These are phyloP conservation scores for Silurus aristotelis DNA, from an alignment of 2,797 vertebrate species.

Conservation along the genomic window DNA sequence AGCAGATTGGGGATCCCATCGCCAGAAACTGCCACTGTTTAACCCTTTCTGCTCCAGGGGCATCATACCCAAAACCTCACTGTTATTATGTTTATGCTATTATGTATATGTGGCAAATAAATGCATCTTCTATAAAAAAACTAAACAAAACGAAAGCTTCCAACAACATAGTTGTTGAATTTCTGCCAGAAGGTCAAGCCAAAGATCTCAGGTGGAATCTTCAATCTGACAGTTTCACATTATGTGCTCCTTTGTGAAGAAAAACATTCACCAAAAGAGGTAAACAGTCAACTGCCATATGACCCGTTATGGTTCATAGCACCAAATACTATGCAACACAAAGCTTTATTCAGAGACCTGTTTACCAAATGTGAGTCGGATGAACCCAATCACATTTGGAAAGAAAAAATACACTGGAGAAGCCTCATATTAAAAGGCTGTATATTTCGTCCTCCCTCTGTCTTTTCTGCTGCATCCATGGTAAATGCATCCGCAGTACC, in stretches of 20 bases:
- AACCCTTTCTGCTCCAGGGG: too few relatives aligned
- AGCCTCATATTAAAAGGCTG: neutral
- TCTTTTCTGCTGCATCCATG: neutral
- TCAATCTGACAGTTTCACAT: neutral
- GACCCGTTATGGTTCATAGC: neutral
- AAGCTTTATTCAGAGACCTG: neutral
- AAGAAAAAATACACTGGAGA: neutral
- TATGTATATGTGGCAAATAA: too few relatives aligned
- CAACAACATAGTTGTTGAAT: neutral
- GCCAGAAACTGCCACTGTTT: too few relatives aligned
- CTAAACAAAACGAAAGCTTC: neutral
- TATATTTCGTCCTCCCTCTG: neutral
- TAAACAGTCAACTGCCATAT: constrained; percentile 7
- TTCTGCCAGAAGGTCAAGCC: neutral
- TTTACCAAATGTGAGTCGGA: neutral
- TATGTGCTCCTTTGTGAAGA: neutral
- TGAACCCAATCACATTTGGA: neutral
- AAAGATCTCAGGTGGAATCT: constrained; percentile 1
- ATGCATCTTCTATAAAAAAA: too few relatives aligned
- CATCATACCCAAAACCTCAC: too few relatives aligned
- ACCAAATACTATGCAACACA: neutral
- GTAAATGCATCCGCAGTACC: neutral
- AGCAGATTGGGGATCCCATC: neutral
- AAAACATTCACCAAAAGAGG: neutral
- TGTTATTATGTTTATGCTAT: too few relatives aligned